These are phyloP conservation scores for Mythimna vitellina DNA, from an alignment of 2,888 invertebrate species.

Conservation along the genomic window DNA sequence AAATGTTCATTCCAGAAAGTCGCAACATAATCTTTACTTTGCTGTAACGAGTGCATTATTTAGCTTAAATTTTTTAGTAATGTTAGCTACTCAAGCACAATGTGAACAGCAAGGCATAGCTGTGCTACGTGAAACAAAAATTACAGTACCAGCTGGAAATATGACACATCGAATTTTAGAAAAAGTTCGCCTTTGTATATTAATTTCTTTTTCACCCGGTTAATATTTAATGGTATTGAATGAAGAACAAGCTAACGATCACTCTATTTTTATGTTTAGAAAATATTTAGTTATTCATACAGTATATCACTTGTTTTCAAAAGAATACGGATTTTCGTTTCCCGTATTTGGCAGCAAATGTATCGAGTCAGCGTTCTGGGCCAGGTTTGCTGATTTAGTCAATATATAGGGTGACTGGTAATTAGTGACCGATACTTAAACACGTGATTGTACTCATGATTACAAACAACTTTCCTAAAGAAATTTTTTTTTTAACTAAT, in stretches of 20 bases:
- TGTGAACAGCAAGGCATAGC: conserved; percentile 22
- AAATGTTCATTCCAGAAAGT: conserved; percentile 3
- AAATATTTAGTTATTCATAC: no score
- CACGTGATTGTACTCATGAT: no score
- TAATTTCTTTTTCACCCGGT: neutral
- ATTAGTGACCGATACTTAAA: no score
- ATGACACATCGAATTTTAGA: conserved; percentile 4
- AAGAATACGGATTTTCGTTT: no score
- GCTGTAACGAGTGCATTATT: conserved; percentile 14
- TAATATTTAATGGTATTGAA: neutral
- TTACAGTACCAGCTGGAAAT: conserved; percentile 1
- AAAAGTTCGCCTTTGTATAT: neutral
- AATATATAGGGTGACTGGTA: no score
- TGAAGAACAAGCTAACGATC: neutral
- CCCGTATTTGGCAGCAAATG: no score
- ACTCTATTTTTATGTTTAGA: no score
- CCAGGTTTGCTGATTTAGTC: no score
- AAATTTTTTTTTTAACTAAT: no score
- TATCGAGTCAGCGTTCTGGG: no score
- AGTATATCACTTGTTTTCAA: no score
- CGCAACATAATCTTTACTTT: conserved; percentile 15
- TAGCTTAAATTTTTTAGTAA: conserved; percentile 10
- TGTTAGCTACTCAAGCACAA: conserved; percentile 38
- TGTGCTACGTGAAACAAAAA: conserved; percentile 47
- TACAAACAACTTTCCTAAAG: no score